Base-by-base conservation (phyloP, 2,888 invertebrate genomes). In the Cataglyphis livida region DNA sequence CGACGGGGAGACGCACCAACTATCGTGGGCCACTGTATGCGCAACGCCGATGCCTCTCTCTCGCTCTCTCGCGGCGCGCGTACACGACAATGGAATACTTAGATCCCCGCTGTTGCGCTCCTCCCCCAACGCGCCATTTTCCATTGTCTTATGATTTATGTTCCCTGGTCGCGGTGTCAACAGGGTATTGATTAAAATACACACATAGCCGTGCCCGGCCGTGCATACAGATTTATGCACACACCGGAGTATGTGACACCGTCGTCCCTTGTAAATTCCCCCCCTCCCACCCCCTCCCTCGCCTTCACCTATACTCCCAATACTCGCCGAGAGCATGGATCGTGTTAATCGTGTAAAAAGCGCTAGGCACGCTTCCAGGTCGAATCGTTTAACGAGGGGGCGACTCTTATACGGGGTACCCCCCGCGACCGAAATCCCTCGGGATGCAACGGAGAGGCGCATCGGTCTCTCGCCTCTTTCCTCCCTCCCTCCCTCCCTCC, bases 141-240 rank as follows among this genome's bases (percentile, higher is more conserved):
- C 93, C 91, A 93, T 93, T 93, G 93, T 93, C 91, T 92, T 90
- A 91, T 93, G 93, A 93, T 93, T 93, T 93, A 93, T 93, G 92
- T 89, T 88, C 87, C 78, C 86, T 88, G 90, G 89, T 88, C 89
- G 84, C 87, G 84, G 88, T 91, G 91, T 92, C 91, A 90, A 90
- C 91, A 83, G 87, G 89, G 90, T 91, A 92, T 92, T 91, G 91
- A 92, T 92, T 92, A 91, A 90, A 91, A 91, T 90, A 86, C 91
- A 87, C 85, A 84, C 84, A 75, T 81, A 83, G 66, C 35, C 32
- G 25, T 48, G 57, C 64, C 70, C 9, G 66, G 21, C 25, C 57
- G 32, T 28, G 57, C 70, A 38, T 83, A 84, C 62, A 64, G 83
- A 88, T 88, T 88, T 88, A 87, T 88, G 88, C 84, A 81, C 85